A percentile compares a stretch with the other conserved stretches of the same genome.
These are phyloP conservation scores for Hydractinia symbiolongicarpus DNA, from an alignment of 30 jellyfish, hydroid and myxozoan species.

Conservation along the genomic window DNA sequence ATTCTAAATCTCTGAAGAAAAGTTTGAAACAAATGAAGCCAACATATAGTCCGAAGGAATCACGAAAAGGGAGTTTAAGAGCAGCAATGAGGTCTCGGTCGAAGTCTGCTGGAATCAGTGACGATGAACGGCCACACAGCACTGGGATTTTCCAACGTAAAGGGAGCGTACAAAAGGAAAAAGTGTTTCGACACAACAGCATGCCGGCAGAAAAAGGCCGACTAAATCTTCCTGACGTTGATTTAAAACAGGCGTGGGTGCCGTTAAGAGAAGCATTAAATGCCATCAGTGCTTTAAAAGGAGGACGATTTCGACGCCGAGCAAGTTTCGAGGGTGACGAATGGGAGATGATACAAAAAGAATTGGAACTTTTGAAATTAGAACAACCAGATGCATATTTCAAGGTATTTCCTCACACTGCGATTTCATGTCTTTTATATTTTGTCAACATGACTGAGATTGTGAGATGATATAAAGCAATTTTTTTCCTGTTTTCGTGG, in stretches of 20 bases:
- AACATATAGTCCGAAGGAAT: neutral
- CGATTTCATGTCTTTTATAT: too few species aligned
- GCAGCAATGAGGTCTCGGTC: neutral
- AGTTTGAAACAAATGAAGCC: neutral
- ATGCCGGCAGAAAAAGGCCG: neutral
- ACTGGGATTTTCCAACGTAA: neutral
- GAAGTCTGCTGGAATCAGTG: neutral
- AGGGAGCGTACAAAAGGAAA: neutral
- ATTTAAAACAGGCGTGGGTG: neutral
- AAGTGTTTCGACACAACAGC: neutral
- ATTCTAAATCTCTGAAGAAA: neutral
- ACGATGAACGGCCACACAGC: conserved; percentile 7
- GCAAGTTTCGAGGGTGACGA: neutral
- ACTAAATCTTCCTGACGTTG: conserved; percentile 7
- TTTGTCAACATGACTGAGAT: too few species aligned
- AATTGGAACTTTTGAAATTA: neutral
- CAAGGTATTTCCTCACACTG: neutral
- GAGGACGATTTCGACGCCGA: neutral
- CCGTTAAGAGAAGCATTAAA: neutral
- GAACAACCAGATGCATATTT: neutral
- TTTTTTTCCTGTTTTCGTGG: too few species aligned
- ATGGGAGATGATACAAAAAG: neutral
- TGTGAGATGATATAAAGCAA: too few species aligned
- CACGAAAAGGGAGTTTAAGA: too few species aligned
- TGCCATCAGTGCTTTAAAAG: neutral